phyloP scores from a whole-genome alignment of 2,113 vertebrate genomes.

The Theropithecus gelada region DNA sequence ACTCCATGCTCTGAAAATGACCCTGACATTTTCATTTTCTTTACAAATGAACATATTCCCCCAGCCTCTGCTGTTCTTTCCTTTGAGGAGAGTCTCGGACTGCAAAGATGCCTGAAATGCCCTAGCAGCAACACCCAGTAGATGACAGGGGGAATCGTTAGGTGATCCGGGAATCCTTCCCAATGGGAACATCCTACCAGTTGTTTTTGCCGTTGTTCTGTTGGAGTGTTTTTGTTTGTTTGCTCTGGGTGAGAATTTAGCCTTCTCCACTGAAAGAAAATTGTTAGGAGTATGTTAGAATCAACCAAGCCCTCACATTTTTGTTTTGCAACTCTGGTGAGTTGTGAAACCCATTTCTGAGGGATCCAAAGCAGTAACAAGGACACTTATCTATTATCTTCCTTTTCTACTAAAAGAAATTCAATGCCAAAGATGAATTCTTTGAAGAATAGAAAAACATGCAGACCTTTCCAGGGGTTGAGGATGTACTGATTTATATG shows the following conservation, averaged over 20 bases:
- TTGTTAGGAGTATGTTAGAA: not conserved
- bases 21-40: not conserved
- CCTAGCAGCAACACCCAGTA: not conserved
- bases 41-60: not conserved
- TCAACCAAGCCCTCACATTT: not conserved
- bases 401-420: not conserved
- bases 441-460: slow-evolving; percentile 4
- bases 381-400: not conserved
- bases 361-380: not conserved
- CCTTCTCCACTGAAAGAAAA: not conserved
- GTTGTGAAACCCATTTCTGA: not conserved
- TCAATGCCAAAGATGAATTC: not conserved
- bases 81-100: not conserved
- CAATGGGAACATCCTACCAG: not conserved
- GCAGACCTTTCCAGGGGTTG: not conserved
- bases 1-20: not conserved
- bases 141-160: not conserved
- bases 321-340: not conserved
- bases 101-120: not conserved
- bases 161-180: not conserved
- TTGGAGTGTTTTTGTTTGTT: not conserved
- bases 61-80: not conserved
- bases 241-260: not conserved
- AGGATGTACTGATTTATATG: not conserved
- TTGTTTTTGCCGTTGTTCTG: not conserved